Conservation (phyloP, 2,888 invertebrate species). For the Corbicula japonica region DNA sequence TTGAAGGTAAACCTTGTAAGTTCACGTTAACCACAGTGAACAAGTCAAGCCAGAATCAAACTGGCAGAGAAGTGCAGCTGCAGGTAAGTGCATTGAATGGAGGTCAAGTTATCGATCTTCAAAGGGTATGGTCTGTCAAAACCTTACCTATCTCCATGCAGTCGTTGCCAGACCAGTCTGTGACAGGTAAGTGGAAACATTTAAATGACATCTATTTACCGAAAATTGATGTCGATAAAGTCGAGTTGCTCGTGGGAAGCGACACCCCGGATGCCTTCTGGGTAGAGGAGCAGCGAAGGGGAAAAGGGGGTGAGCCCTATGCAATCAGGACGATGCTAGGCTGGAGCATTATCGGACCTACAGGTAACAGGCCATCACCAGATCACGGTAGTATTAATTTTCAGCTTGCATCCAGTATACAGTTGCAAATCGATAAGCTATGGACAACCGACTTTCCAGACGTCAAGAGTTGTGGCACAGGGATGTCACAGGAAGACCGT, state of each 20-base stretch:
- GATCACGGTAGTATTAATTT: not conserved
- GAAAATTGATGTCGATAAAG: not conserved
- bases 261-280: slow-evolving; percentile 4
- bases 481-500: slow-evolving; percentile 2
- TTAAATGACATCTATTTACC: not conserved
- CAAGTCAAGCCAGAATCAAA: slow-evolving; percentile 2
- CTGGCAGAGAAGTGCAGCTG: slow-evolving; percentile 8
- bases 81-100: slow-evolving; percentile 4
- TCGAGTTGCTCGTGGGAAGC: slow-evolving; percentile 4
- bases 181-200: slow-evolving; percentile 6
- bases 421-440: slow-evolving; percentile 4
- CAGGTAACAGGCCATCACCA: slow-evolving; percentile 3
- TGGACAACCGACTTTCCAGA: slow-evolving; percentile 29
- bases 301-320: slow-evolving; percentile 20
- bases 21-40: slow-evolving; percentile 8
- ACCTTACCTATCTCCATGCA: not conserved
- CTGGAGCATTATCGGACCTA: slow-evolving; percentile 18
- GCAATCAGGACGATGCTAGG: slow-evolving; percentile 27
- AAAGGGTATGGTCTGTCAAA: slow-evolving; percentile 3
- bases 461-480: not conserved
- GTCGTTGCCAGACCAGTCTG: slow-evolving; percentile 8
- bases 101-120: not conserved
- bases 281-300: not conserved
- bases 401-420: too few species aligned
- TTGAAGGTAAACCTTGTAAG: slow-evolving; percentile 21